Base-by-base conservation (phyloP, 2,888 invertebrate species). In the Cynaeus angustus region DNA sequence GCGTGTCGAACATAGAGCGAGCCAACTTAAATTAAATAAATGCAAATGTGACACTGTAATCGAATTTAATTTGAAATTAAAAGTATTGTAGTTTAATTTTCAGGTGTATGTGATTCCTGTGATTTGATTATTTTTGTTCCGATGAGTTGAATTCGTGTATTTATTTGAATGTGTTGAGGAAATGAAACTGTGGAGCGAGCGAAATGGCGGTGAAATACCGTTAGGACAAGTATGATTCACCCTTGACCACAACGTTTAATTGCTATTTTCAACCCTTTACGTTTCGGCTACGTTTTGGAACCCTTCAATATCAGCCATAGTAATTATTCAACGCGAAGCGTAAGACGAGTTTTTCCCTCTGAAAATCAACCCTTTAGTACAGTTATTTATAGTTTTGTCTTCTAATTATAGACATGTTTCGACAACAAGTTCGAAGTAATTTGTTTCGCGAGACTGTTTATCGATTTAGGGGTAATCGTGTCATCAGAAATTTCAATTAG, bases 191-290 rank as follows among this genome's bases (percentile, higher is more conserved):
- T 33, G 6, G 33, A 37, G 16, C 7, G 33, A 55, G 26, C 26
- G 56, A 56, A 37, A 43, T 56, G 21, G 14, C 33, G 55, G 30
- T 55, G 61, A 61, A 61, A 61, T 37, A 48, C 50, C 21, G 48
- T 62, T 62, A 62, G 62, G 62, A 62, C 38, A 62, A 62, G 62
- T 48, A 62, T 62, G 72, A 72, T 72, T 66, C 69, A 72, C 73
- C 75, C 75, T 68, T 76, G 76, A 77, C 78, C 78, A 70, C 77
- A 75, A 70, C 69, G 73, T 74, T 76, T 76, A 78, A 79, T 79
- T 79, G 75, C 77, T 77, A 78, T 76, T 78, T 77, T 74, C 77
- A 71, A 72, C 78, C 79, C 79, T 75, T 76, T 76, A 59, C 14
- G 46, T 46, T 45, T 58, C 58, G 41, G 9, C 13, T 53, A 53